Base-by-base conservation (phyloP, 2,797 vertebrate species). In the Platalea minor region DNA sequence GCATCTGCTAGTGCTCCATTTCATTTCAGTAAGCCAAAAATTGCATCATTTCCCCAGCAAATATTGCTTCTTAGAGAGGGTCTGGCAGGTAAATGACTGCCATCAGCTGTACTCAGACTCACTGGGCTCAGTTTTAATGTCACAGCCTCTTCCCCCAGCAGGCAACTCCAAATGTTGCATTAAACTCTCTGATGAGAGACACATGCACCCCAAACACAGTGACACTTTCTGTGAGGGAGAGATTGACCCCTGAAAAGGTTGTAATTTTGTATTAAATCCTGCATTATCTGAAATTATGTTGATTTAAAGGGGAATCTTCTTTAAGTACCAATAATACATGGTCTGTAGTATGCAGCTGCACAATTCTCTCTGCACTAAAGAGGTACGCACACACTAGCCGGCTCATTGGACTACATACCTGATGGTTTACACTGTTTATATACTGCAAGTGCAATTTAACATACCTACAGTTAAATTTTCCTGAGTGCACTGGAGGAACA, bases 1-100 rank as follows among this genome's bases (percentile, higher is more conserved):
- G 31, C 79, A 81, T 91, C 78, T 95, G 88, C 75, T 92, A 88
- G 35, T 77, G 56, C 64, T 95, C 78, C 37, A 29, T 95, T 94
- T 92, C 24, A 46, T 92, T 94, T 82, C 20, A 35, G 23, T 48
- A 56, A 87, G 93, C 84, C 95, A 93, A 92, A 93, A 89, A 59
- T 93, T 15, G 14, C 91, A 92, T 93, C 70, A 96, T 93, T 91
- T 94, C 51, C 51, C 50, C 54, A 51, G 70, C 18, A 93, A 79
- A 82, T 26, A 67, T 56, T 85, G 46, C 54, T 92, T 92, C 54
- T 90, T 79, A 37, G 54, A 79, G 64, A 31, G 7, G 37, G 4
- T 37, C 51, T 93, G 86, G 65, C 80, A 92, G 83, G 88, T 87
- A 76, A 73, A 78, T 37, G 51, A 41, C 60, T 84, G 63, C 80